Evolutionary conservation across 2,888 invertebrate genomes (phyloP), one percentile per base, ranked within the genome.

Genomic region (Aleiodes alternator): DNA sequence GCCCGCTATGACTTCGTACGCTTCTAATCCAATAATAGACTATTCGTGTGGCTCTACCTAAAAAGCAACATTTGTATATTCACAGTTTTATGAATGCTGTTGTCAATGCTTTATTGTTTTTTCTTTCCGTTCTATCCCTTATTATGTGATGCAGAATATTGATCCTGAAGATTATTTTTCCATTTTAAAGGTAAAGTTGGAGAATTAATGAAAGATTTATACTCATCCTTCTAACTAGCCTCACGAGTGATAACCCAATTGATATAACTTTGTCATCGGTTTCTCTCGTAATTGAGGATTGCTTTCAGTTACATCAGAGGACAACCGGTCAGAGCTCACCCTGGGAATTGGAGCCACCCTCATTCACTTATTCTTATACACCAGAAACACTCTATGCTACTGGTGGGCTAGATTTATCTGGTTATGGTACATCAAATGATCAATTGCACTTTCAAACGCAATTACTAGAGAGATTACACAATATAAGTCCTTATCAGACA

Each of bases 401-500:
- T 31, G 82, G 73, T 66, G 76, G 83, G 71, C 78, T 85, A 64
- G 85, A 86, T 23, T 79, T 85, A 14, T 82, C 83, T 61, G 82
- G 82, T 34, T 81, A 79, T 70, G 81, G 79, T 79, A 81, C 72
- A 72, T 82, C 84, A 75, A 83, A 84, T 77, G 88, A 90, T 80
- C 90, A 90, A 80, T 78, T 88, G 73, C 85, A 87, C 76, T 89
- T 90, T 79, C 92, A 92, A 82, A 85, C 90, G 7, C 92, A 92
- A 80, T 87, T 92, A 9, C 82, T 92, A 59, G 92, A 92, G 81
- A 88, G 91, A 77, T 83, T 92, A 72, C 92, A 92, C 84, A 88
- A 90, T 70, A 85, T 92, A 56, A 90, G 90, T 77, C 90, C 90
- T 0, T 91, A 91, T 81, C 87, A 86, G 74, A 80, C 83, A 0